Evolutionary conservation across 2,797 vertebrate species (phyloP).

Genomic region (Hypotaenidia okinawae): DNA sequence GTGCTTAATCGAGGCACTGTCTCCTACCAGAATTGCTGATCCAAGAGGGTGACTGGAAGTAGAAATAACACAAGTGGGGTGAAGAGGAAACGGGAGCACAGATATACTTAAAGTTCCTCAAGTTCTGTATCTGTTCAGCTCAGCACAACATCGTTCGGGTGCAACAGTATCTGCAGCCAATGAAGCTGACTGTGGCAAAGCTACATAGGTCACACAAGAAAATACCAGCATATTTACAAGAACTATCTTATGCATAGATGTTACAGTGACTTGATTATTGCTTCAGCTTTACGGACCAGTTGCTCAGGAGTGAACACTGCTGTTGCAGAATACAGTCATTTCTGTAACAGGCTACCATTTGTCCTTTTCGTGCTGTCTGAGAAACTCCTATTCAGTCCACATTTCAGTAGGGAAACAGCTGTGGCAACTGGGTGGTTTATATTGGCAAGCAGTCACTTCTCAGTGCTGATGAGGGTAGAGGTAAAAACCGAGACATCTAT

Average conservation of each 20-base stretch:
- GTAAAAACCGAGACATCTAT: neutral
- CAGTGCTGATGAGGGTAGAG: neutral
- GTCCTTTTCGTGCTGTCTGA: neutral
- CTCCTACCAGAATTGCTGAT: neutral
- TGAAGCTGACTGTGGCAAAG: neutral
- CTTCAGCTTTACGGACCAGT: neutral
- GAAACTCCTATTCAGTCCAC: neutral
- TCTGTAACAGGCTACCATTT: neutral
- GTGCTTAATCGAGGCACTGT: neutral
- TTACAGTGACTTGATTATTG: neutral
- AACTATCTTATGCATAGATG: neutral
- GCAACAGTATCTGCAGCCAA: neutral
- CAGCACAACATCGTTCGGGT: neutral
- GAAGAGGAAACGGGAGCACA: neutral
- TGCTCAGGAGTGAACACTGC: neutral
- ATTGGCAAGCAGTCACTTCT: constrained; percentile 14
- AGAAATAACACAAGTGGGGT: neutral
- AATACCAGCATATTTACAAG: neutral
- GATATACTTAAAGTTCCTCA: neutral
- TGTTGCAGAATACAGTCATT: neutral
- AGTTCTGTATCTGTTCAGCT: neutral
- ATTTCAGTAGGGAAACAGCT: constrained; percentile 17
- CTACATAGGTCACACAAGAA: neutral
- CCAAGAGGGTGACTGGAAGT: neutral
- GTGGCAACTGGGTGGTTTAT: neutral